Percentiles rank a stretch among this genome's conserved stretches.
Conservation (phyloP, 2,888 invertebrate genomes). For the Cephus runcator region DNA sequence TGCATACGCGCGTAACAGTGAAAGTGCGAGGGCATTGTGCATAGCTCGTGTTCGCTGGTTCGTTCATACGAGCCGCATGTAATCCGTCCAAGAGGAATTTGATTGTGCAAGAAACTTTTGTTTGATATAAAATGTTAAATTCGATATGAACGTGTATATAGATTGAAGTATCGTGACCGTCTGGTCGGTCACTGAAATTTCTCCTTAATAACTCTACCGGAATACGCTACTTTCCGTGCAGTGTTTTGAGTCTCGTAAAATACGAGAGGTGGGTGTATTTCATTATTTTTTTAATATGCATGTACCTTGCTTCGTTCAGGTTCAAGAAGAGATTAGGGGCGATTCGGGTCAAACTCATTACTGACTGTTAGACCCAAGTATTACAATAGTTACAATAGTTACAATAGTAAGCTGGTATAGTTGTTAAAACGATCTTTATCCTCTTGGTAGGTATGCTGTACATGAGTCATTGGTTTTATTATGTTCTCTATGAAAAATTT, state of each 20-base stretch:
- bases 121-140: background rate
- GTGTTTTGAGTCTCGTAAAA: background rate
- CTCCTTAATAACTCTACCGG: background rate
- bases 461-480: too few species aligned
- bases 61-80: background rate
- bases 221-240: background rate
- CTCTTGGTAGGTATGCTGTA: background rate
- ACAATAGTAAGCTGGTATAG: background rate
- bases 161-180: background rate
- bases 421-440: background rate
- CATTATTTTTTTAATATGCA: background rate
- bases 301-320: background rate
- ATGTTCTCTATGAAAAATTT: too few species aligned
- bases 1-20: background rate
- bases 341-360: background rate
- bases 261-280: background rate
- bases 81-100: background rate
- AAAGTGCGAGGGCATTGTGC: slow-evolving; percentile 4
- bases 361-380: background rate
- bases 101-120: background rate
- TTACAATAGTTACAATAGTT: background rate
- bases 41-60: background rate
- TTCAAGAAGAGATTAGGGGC: background rate
- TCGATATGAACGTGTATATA: background rate
- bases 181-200: background rate